Base-by-base conservation (phyloP, 2,888 invertebrate species). In the Drosophila multiciliata region DNA sequence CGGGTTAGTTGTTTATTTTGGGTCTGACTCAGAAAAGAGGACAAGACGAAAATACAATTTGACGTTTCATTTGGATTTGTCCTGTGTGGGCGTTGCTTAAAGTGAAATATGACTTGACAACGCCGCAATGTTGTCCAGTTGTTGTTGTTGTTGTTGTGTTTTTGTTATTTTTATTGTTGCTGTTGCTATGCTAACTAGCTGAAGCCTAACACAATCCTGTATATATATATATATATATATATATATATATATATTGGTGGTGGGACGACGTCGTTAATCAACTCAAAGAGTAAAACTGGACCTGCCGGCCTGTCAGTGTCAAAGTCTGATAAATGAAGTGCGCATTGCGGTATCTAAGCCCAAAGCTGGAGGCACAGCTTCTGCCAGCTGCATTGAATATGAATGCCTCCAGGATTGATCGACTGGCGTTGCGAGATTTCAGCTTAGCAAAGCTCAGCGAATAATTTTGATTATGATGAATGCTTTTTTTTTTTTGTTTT, bases 31-130 rank as follows among this genome's bases (percentile, higher is more conserved):
- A n/a, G 58, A 66, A 73, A 61, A 72, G 54, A 48, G 61, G 57
- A 70, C 73, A 79, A 59, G 63, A 73, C 74, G 71, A 81, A 84
- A 82, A 84, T 83, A 78, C 66, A 78, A 75, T 78, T 73, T 76
- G 89, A 83, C 73, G 59, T 89, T 87, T 83, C 79, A 85, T 89
- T 87, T 76, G 84, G 79, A 87, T 87, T 83, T 79, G 70, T 69
- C 55, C 68, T 35, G 38, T 55, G 68, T 77, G 72, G 85, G 89
- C 70, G 89, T 74, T 64, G 58, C 78, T 57, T 23, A 75, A 78
- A 87, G 78, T 85, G 87, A 85, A 89, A 85, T 87, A 89, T 87
- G 87, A 89, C 85, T 87, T 83, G 89, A 84, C 77, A 84, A 61
- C 69, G 73, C 60, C 62, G 54, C 71, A 74, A 54, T 73, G 66